phyloP scores from a whole-genome alignment of 2,113 vertebrate species.

The Nestor notabilis region DNA sequence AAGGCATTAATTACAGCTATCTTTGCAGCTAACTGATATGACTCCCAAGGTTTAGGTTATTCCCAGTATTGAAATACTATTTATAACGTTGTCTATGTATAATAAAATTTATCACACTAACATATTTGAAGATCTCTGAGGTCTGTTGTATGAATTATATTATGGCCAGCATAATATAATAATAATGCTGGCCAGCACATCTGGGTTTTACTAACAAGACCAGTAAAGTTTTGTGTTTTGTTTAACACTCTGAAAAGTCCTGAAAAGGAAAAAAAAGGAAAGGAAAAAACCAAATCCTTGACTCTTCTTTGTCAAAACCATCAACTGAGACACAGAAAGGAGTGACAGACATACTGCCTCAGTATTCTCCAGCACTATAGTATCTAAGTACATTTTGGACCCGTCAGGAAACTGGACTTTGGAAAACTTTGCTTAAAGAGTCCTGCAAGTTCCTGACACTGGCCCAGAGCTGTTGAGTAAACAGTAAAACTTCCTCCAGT shows the following conservation, averaged over 20 bases:
- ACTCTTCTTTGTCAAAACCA: neutral
- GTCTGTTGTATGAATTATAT: neutral
- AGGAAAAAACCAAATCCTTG: too few relatives aligned
- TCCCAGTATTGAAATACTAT: neutral
- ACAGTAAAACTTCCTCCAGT: neutral
- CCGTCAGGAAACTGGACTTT: neutral
- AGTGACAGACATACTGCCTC: neutral
- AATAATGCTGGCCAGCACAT: too few relatives aligned
- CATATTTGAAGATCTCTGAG: neutral
- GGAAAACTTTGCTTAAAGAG: neutral
- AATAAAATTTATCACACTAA: neutral
- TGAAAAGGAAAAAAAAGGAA: neutral
- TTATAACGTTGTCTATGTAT: neutral
- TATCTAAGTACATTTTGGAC: neutral
- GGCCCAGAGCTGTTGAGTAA: neutral
- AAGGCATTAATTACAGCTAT: neutral
- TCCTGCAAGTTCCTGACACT: neutral
- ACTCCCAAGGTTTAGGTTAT: neutral
- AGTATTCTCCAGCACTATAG: neutral
- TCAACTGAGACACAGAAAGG: rapidly evolving
- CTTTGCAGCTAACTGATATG: neutral
- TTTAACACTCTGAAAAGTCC: neutral
- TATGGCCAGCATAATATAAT: too few relatives aligned
- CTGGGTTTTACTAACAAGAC: neutral
- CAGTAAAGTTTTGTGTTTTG: neutral